Conservation (phyloP, 2,113 vertebrate species). For the Ciconia maguari region DNA sequence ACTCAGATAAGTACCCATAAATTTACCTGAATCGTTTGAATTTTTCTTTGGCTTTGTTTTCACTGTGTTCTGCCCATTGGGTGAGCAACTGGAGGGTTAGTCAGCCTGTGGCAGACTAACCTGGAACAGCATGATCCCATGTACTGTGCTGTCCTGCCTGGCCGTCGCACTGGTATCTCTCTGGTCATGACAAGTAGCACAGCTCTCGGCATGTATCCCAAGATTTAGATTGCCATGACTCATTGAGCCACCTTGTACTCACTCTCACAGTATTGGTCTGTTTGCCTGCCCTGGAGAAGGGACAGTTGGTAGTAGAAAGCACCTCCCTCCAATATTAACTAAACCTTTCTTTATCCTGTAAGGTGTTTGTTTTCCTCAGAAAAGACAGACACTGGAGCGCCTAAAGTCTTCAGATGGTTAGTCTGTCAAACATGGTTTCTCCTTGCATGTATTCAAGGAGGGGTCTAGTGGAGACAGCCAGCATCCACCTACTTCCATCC, state of each 20-base stretch:
- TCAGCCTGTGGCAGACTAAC: conserved; percentile 30
- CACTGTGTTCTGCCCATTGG: conserved; percentile 25
- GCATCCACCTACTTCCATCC: background rate
- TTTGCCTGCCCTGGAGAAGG: background rate
- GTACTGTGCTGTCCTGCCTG: conserved; percentile 37
- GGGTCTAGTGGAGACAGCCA: background rate
- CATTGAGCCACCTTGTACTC: conserved; percentile 22
- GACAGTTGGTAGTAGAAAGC: background rate
- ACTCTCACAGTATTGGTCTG: background rate
- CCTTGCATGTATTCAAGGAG: background rate
- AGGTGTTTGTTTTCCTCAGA: background rate
- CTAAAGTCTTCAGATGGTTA: background rate
- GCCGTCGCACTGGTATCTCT: background rate
- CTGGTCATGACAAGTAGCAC: conserved; percentile 49
- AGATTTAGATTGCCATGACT: background rate
- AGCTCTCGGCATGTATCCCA: conserved; percentile 13
- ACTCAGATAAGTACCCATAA: conserved; percentile 54
- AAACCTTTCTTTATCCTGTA: background rate
- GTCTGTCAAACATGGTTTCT: background rate
- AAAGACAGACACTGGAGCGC: background rate
- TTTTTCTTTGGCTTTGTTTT: conserved; percentile 51
- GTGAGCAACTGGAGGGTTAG: conserved; percentile 51
- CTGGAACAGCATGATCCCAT: conserved; percentile 49
- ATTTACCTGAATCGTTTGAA: conserved; percentile 33
- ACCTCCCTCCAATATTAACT: background rate